These are phyloP conservation scores for Ophioninae sp. DNA, from an alignment of 2,888 invertebrate genomes.

Conservation along the genomic window DNA sequence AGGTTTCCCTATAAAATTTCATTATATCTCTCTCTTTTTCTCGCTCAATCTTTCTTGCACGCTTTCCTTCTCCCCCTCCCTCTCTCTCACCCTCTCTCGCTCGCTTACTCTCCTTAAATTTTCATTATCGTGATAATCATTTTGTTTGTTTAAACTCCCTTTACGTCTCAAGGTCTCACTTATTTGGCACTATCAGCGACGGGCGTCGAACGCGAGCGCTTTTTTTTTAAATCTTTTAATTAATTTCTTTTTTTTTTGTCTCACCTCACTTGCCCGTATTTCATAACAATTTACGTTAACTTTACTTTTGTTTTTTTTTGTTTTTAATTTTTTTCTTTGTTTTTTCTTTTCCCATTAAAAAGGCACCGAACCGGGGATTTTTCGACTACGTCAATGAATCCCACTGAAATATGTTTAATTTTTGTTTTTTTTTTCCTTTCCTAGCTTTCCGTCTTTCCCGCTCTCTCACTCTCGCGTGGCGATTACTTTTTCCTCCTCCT, in stretches of 20 bases:
- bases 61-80: conserved; percentile 45
- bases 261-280: conserved; percentile 38
- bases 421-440: conserved; percentile 49
- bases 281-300: conserved; percentile 62
- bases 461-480: conserved; percentile 19
- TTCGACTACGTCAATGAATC: conserved; percentile 70
- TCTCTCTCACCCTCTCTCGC: conserved; percentile 36
- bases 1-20: conserved; percentile 79
- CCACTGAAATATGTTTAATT: conserved; percentile 76
- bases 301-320: conserved; percentile 55
- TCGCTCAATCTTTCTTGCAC: conserved; percentile 63
- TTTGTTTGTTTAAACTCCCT: conserved; percentile 61
- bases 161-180: conserved; percentile 75
- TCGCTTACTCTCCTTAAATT: conserved; percentile 41
- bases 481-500: background rate
- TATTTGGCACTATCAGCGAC: conserved; percentile 80
- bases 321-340: conserved; percentile 60
- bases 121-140: conserved; percentile 4
- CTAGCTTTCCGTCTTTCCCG: background rate
- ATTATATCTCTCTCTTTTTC: conserved; percentile 67
- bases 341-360: conserved; percentile 73
- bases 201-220: conserved; percentile 30
- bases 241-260: conserved; percentile 54
- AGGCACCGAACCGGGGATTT: conserved; percentile 80
- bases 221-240: conserved; percentile 58